Evolutionary conservation across 2,888 invertebrate genomes (phyloP), one percentile per base, ranked within the genome.

Genomic region (Anoncus sp.): DNA sequence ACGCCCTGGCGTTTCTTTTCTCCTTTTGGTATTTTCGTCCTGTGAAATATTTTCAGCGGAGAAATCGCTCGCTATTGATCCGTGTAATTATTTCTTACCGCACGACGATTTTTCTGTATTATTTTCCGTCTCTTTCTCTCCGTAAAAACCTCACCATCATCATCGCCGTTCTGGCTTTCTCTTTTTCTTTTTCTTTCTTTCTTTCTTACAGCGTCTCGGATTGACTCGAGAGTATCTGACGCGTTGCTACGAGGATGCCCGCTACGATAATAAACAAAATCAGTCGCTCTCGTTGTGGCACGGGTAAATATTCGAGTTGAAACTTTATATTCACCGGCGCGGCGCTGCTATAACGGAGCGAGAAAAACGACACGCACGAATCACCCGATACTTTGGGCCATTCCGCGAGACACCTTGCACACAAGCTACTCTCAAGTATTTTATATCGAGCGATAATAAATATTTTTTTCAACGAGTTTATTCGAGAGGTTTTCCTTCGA

Each of bases 321-420:
- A n/a, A n/a, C n/a, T n/a, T n/a, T n/a, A n/a, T n/a, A n/a, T n/a
- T n/a, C n/a, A n/a, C n/a, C n/a, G n/a, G n/a, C n/a, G n/a, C n/a
- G n/a, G n/a, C n/a, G n/a, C n/a, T n/a, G 38, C 38, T 12, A 38
- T 31, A 31, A 31, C n/a, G n/a, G 31, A 10, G 38, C 66, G 53
- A 66, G 66, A 55, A 67, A 63, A 55, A 31, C 70, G 77, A 75
- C 71, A 78, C 71, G 78, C 78, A 78, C 66, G 78, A 78, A 47
- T 78, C 71, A 55, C 59, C 45, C 66, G 74, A 74, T 74, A n/a
- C n/a, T n/a, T n/a, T n/a, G n/a, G n/a, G n/a, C n/a, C n/a, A n/a
- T n/a, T n/a, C n/a, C n/a, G n/a, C n/a, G n/a, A n/a, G n/a, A n/a
- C n/a, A n/a, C n/a, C n/a, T n/a, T n/a, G n/a, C n/a, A n/a, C n/a